Conservation (phyloP, 2,797 vertebrate species). For the Furcifer pardalis region DNA sequence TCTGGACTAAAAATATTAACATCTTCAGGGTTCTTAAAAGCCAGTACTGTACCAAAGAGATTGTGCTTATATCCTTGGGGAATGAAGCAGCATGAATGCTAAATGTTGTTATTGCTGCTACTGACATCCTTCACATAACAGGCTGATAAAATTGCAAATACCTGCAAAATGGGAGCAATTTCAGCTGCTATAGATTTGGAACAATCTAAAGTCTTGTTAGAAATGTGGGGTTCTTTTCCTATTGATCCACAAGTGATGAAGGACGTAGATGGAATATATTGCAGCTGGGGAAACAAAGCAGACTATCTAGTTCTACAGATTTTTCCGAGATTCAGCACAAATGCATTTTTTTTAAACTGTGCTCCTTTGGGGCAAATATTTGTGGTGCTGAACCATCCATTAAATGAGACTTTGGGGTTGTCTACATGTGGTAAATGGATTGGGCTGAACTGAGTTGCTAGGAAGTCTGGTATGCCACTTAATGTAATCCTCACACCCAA, state of each 20-base stretch:
- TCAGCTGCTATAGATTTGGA: slow-evolving; percentile 64
- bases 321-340: slow-evolving; percentile 42
- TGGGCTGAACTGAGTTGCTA: too few relatives aligned
- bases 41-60: neutral
- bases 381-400: slow-evolving; percentile 18
- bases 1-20: neutral
- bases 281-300: slow-evolving; percentile 44
- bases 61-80: neutral
- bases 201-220: slow-evolving; percentile 45
- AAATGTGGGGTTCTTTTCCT: slow-evolving; percentile 52
- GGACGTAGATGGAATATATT: slow-evolving; percentile 37
- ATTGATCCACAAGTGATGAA: slow-evolving; percentile 25
- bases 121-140: neutral
- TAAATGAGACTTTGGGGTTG: slow-evolving; percentile 40
- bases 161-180: neutral
- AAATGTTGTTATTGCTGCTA: neutral
- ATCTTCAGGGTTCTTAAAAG: neutral
- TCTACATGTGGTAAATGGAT: too few relatives aligned
- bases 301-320: slow-evolving; percentile 44
- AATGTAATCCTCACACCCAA: too few relatives aligned
- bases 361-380: slow-evolving; percentile 13
- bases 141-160: slow-evolving; percentile 24
- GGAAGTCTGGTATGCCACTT: too few relatives aligned
- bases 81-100: neutral
- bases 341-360: slow-evolving; percentile 39